Conservation (phyloP, 2,797 vertebrate species). For the Cossypha caffra region DNA sequence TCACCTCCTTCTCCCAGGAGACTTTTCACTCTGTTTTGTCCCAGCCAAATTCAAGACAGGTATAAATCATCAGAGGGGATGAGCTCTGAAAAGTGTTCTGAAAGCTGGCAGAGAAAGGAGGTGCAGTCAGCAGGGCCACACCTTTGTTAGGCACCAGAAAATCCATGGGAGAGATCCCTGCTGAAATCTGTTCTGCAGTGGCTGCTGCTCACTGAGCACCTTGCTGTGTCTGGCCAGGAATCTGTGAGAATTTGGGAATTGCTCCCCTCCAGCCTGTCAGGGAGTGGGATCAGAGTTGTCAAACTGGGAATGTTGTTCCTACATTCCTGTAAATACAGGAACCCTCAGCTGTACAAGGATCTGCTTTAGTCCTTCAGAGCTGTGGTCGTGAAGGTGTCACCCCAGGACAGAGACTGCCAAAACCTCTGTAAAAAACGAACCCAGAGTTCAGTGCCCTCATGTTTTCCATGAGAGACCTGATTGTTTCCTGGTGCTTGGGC, state of each 20-base stretch:
- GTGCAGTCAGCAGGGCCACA: neutral
- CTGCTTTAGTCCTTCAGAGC: neutral
- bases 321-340: neutral
- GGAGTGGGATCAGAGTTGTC: neutral
- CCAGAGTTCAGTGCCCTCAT: neutral
- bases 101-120: neutral
- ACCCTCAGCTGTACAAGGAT: neutral
- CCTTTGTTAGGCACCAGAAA: neutral
- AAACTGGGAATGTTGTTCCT: neutral
- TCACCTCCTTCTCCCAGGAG: neutral
- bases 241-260: neutral
- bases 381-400: neutral
- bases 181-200: neutral
- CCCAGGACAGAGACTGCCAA: neutral
- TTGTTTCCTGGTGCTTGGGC: neutral
- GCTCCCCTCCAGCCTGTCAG: neutral
- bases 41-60: neutral
- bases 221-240: neutral
- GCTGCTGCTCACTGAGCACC: neutral
- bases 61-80: neutral
- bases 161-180: neutral
- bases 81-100: neutral
- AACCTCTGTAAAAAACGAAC: neutral
- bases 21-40: neutral
- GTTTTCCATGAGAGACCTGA: neutral